Evolutionary conservation across 1,140 invertebrate species (phyloP).

Genomic region (Magallana ariakensis): DNA sequence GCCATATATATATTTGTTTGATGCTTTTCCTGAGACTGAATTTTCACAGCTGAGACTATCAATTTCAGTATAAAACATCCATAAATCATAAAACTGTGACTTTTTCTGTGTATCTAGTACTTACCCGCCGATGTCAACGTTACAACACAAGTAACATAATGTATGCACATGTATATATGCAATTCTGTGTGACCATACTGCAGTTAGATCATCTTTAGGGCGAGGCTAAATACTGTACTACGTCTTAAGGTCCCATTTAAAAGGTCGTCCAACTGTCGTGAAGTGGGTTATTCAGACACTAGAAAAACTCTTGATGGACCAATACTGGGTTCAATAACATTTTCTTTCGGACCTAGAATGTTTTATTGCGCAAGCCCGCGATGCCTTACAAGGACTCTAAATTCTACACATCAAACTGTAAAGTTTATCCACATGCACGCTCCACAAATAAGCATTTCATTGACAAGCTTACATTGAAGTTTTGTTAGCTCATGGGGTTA

Average conservation of each 20-base stretch:
- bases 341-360: neutral
- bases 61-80: too few species aligned
- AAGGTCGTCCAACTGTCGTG: neutral
- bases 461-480: neutral
- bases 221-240: too few species aligned
- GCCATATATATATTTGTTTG: too few species aligned
- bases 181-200: too few species aligned
- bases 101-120: too few species aligned
- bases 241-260: neutral
- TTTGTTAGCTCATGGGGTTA: conserved; percentile 1
- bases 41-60: too few species aligned
- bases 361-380: neutral
- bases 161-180: too few species aligned
- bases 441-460: neutral
- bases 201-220: too few species aligned
- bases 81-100: too few species aligned
- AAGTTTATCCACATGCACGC: neutral
- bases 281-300: neutral
- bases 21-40: too few species aligned
- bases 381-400: neutral
- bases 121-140: too few species aligned
- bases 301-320: neutral
- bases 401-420: neutral
- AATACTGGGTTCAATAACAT: conserved; percentile 2
- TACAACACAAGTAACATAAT: too few species aligned